These are phyloP conservation scores for Glareola pratincola DNA, from an alignment of 2,113 vertebrate genomes.

Conservation along the genomic window DNA sequence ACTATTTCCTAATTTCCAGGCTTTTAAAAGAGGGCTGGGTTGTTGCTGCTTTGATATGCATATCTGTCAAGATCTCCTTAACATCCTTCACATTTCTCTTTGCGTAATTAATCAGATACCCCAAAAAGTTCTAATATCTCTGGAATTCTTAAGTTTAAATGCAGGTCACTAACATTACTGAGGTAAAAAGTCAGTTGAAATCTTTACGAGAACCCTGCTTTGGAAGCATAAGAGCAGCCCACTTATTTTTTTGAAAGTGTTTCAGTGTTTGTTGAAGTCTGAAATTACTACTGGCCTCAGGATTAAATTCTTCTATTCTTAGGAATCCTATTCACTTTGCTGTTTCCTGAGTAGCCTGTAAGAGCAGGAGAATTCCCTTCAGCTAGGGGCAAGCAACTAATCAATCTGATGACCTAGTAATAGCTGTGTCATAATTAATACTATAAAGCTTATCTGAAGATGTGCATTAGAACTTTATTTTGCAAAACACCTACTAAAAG, in stretches of 20 bases:
- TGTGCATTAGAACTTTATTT: neutral
- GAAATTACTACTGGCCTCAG: neutral
- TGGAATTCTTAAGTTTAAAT: neutral
- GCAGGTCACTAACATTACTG: neutral
- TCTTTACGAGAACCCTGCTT: neutral
- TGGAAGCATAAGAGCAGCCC: neutral
- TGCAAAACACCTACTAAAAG: neutral
- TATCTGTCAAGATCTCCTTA: neutral
- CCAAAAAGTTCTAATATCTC: neutral
- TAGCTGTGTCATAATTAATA: neutral
- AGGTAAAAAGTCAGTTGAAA: neutral
- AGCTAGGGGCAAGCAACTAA: neutral
- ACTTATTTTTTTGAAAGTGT: neutral
- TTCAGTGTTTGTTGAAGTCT: neutral
- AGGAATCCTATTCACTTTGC: neutral
- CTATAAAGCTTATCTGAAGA: neutral
- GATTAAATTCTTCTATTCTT: neutral
- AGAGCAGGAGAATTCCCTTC: neutral
- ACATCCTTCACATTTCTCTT: neutral
- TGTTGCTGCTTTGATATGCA: neutral
- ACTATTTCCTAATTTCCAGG: neutral
- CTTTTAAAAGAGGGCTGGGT: neutral
- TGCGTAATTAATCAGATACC: neutral
- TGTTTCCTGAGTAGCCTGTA: neutral
- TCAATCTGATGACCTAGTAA: neutral